phyloP scores from a whole-genome alignment of 2,888 invertebrate genomes.

The Dascillus cervinus region DNA sequence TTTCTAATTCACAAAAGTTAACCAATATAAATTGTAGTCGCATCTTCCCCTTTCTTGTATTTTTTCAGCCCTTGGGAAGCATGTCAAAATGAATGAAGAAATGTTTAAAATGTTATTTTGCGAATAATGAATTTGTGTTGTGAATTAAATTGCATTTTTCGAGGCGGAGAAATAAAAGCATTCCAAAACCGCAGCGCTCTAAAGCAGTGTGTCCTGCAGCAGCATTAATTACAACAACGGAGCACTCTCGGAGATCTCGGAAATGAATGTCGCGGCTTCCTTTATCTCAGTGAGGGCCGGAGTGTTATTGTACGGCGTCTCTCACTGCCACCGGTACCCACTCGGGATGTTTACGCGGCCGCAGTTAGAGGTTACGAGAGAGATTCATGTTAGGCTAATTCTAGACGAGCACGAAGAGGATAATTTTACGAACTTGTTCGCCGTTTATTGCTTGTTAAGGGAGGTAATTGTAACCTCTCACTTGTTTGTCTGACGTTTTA shows the following conservation, averaged over 20 bases:
- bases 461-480: constrained; percentile 29
- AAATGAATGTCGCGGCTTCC: constrained; percentile 39
- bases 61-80: too few relatives aligned
- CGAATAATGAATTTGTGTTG: too few relatives aligned
- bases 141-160: too few relatives aligned
- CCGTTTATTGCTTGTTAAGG: constrained; percentile 37
- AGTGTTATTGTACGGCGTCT: constrained; percentile 20
- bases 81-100: too few relatives aligned
- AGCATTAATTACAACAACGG: constrained; percentile 37
- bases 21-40: too few relatives aligned
- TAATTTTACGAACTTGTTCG: constrained; percentile 32
- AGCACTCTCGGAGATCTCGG: constrained; percentile 31
- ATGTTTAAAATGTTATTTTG: too few relatives aligned
- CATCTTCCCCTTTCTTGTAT: too few relatives aligned
- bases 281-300: constrained; percentile 33
- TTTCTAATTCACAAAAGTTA: too few relatives aligned
- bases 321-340: too few relatives aligned
- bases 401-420: constrained; percentile 29
- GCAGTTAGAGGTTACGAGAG: constrained; percentile 27
- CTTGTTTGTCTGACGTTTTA: constrained; percentile 21
- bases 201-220: constrained; percentile 30
- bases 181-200: too few relatives aligned
- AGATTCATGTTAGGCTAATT: constrained; percentile 35
- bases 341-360: constrained; percentile 29
- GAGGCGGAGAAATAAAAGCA: too few relatives aligned